Evolutionary conservation across 2,797 vertebrate species (phyloP), one percentile per base, ranked within the genome.

Genomic region (Alauda arvensis): DNA sequence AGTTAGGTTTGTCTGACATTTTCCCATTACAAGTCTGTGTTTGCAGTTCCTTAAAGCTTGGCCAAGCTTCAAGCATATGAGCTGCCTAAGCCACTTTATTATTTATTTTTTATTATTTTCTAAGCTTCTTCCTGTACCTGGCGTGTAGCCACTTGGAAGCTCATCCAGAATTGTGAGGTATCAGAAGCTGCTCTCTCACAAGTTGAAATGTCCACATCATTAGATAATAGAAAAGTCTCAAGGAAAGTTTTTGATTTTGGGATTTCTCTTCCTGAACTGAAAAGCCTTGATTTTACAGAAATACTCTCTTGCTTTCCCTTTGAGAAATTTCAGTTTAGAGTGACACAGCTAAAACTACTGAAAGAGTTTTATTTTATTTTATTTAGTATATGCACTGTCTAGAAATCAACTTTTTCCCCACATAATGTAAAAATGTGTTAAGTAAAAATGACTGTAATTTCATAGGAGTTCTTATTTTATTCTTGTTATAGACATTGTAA

Each of bases 91-190:
- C 18, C 76, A 55, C 12, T 40, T 61, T 18, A 15, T 79, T 57
- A 17, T 83, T 69, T 55, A 20, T 82, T 69, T 76, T 43, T 86
- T 88, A 33, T 67, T 76, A 21, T 52, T 79, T 81, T 76, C 15
- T 63, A 40, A 70, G 12, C 17, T 2, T 62, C 28, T 71, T 65
- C 37, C 39, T 60, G 10, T 46, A 29, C 21, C 26, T 77, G 25
- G 10, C 20, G 53, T 1, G 0, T 31, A 72, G 49, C 42, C 70
- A 39, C 46, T 40, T 34, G 56, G 57, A 84, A 70, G 25, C 14
- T 68, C 52, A 71, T 14, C 18, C 46, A 61, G 18, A 3, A 77
- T 3, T 8, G 3, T 20, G 19, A 0, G 0, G 12, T 37, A 34
- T 51, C 4, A 3, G 34, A 59, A 49, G 26, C 4, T 67, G 12